Evolutionary conservation across 2,888 invertebrate genomes (phyloP).

Genomic region (Branchellion lobata): DNA sequence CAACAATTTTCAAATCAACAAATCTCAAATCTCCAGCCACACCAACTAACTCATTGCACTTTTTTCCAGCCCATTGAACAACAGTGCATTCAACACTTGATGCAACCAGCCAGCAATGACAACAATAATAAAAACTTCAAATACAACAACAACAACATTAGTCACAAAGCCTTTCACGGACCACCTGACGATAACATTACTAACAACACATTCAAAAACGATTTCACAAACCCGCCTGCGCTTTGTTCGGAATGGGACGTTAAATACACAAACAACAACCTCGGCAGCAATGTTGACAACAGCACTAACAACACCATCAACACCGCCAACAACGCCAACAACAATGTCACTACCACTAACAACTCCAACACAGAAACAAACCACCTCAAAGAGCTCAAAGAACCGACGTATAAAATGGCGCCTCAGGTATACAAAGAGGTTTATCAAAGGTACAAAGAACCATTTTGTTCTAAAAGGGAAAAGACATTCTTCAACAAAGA

Average conservation of each 20-base stretch:
- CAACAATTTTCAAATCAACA: not conserved
- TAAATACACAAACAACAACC: no score
- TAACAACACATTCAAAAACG: not conserved
- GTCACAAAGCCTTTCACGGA: not conserved
- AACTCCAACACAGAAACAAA: no score
- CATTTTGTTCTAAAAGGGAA: not conserved
- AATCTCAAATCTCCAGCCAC: not conserved
- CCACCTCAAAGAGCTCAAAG: no score
- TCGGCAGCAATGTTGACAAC: no score
- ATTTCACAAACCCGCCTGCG: no score
- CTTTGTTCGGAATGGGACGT: no score
- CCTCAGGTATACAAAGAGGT: no score
- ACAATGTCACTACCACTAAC: no score
- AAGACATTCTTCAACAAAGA: not conserved
- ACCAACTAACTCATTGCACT: not conserved
- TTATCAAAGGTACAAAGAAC: not conserved
- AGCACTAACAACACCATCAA: no score
- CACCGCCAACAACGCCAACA: no score
- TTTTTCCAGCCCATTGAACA: not conserved
- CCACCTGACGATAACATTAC: not conserved
- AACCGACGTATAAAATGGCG: no score
- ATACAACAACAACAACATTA: not conserved
- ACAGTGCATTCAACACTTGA: not conserved
- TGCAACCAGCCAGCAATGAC: not conserved
- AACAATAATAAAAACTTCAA: not conserved